A percentile compares a stretch with the other conserved stretches of the same genome.
These are phyloP conservation scores for Acanthosoma haemorrhoidale DNA, from an alignment of 2,888 invertebrate genomes.

Conservation along the genomic window DNA sequence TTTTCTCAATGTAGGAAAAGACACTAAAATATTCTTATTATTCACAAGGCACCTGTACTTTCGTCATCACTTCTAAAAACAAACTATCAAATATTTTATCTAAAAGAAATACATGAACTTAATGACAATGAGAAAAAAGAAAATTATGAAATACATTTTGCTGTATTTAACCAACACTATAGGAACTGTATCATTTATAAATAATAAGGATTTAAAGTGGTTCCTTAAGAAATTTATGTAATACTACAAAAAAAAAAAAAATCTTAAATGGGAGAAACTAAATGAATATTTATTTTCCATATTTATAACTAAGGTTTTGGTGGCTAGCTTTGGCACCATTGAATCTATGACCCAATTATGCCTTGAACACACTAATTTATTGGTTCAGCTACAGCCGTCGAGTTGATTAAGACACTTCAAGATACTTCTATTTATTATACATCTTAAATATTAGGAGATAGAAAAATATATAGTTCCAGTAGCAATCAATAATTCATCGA, in stretches of 20 bases:
- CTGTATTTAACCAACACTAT: too few species aligned
- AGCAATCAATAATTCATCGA: too few species aligned
- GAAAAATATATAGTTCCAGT: conserved; percentile 18
- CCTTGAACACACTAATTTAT: conserved; percentile 23
- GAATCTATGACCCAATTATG: too few species aligned
- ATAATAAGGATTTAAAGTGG: too few species aligned
- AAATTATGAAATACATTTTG: too few species aligned
- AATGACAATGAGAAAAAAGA: too few species aligned
- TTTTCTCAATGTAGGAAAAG: background rate
- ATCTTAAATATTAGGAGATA: conserved; percentile 11
- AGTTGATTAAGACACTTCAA: conserved; percentile 19
- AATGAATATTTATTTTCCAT: background rate
- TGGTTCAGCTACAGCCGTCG: conserved; percentile 16
- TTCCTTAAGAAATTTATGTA: too few species aligned
- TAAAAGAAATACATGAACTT: too few species aligned
- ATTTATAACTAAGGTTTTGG: too few species aligned
- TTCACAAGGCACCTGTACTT: conserved; percentile 26
- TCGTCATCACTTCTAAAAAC: background rate
- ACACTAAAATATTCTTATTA: conserved; percentile 13
- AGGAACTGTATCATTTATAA: too few species aligned
- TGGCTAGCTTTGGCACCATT: too few species aligned
- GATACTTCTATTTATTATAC: conserved; percentile 1
- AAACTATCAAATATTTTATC: background rate
- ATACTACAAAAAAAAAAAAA: background rate
- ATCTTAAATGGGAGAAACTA: background rate